phyloP scores from a whole-genome alignment of 1,140 invertebrate genomes.

The Tetragonula clypearis region DNA sequence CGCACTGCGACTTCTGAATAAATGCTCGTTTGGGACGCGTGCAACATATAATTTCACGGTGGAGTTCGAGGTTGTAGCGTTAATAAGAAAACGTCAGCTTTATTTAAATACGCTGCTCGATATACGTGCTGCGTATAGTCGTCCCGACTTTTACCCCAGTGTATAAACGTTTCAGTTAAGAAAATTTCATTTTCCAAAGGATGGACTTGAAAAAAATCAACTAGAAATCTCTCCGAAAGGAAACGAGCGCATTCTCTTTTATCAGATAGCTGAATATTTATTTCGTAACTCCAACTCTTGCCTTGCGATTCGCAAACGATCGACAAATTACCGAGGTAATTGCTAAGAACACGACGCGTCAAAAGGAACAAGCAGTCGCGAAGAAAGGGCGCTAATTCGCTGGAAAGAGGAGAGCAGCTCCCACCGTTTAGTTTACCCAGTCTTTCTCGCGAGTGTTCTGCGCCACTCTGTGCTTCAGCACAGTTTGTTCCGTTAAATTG shows the following conservation, averaged over 20 bases:
- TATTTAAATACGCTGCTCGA: background rate
- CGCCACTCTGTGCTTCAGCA: slow-evolving; percentile 53
- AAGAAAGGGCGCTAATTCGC: slow-evolving; percentile 26
- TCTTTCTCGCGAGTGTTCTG: slow-evolving; percentile 50
- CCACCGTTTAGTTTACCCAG: slow-evolving; percentile 8
- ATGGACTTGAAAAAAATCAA: too few species aligned
- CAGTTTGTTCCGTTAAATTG: slow-evolving; percentile 60
- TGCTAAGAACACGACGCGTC: slow-evolving; percentile 1
- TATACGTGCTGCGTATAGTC: background rate
- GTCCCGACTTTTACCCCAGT: too few species aligned
- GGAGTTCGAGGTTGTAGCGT: background rate
- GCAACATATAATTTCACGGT: background rate
- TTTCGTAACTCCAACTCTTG: too few species aligned
- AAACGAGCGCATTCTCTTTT: too few species aligned
- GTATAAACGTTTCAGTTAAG: too few species aligned
- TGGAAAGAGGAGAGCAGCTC: slow-evolving; percentile 21
- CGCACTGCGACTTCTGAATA: slow-evolving; percentile 61
- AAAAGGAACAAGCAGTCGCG: slow-evolving; percentile 9
- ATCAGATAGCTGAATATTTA: too few species aligned
- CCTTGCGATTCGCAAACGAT: background rate
- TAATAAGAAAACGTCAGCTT: background rate
- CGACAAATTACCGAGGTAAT: background rate
- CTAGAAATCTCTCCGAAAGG: too few species aligned
- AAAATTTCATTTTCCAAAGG: too few species aligned
- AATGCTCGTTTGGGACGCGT: slow-evolving; percentile 59